phyloP scores from a whole-genome alignment of 2,888 invertebrate species.

The Acanthoscelides obtectus region DNA sequence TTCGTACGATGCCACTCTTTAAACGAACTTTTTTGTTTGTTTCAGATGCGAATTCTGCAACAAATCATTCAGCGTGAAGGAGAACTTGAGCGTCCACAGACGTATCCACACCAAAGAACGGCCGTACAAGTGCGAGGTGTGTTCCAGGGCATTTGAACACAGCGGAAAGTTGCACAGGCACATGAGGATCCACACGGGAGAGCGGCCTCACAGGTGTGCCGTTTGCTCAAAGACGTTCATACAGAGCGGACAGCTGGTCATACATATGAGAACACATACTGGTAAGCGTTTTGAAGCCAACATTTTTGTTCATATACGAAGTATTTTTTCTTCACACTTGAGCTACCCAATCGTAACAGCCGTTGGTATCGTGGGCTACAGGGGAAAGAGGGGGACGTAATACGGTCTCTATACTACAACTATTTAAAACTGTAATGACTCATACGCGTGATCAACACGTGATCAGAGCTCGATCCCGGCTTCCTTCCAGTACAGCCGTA shows the following conservation, averaged over 20 bases:
- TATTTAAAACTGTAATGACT: too few species aligned
- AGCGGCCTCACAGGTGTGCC: constrained; percentile 83
- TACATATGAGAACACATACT: constrained; percentile 86
- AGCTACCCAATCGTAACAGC: too few species aligned
- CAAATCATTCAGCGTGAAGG: constrained; percentile 89
- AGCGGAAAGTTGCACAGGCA: constrained; percentile 86
- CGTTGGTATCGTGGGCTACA: too few species aligned
- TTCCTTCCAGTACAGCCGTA: too few species aligned
- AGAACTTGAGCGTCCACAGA: constrained; percentile 84
- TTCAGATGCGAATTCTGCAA: constrained; percentile 77
- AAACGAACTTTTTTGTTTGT: not conserved
- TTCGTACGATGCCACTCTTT: not conserved
- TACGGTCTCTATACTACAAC: too few species aligned
- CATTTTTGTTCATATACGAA: too few species aligned
- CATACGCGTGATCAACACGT: too few species aligned
- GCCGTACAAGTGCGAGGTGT: constrained; percentile 85
- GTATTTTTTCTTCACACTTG: too few species aligned
- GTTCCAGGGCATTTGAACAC: constrained; percentile 85
- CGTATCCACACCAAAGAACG: constrained; percentile 89
- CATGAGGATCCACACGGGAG: constrained; percentile 87
- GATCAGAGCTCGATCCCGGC: too few species aligned
- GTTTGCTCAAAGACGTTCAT: constrained; percentile 88
- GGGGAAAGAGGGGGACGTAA: too few species aligned
- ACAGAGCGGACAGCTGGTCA: constrained; percentile 85
- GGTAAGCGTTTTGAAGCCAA: not conserved